Evolutionary conservation across 64 coral and sea anemone genomes (phyloP), one percentile per base, ranked within the genome.

Genomic region (Astreopora myriophthalma): DNA sequence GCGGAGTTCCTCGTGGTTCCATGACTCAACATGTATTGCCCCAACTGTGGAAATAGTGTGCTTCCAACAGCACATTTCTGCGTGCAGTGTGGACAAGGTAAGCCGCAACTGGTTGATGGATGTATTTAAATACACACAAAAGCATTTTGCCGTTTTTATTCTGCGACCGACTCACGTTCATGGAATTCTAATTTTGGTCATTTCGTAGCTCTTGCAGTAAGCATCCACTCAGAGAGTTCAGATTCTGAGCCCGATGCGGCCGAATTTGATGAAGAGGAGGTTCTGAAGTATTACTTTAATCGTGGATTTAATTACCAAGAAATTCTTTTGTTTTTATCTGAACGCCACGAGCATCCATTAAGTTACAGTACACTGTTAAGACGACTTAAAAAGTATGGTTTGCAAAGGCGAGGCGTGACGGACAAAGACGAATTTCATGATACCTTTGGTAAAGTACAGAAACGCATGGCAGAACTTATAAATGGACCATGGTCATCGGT

Each of bases 201-300:
- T n/a, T n/a, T n/a, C n/a, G n/a, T n/a, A n/a, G n/a, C n/a, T n/a
- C n/a, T n/a, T n/a, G n/a, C n/a, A n/a, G n/a, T n/a, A n/a, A n/a
- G n/a, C n/a, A n/a, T n/a, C n/a, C n/a, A n/a, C n/a, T 38, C 40
- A 25, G 42, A 79, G 10, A 48, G 51, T 27, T 44, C 38, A 49
- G 20, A 24, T 5, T 3, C 5, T 30, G 20, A 30, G 3, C 17
- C 8, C 27, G 75, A 79, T 3, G 83, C 66, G 10, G 61, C 23
- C 14, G 42, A 28, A 13, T 86, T 86, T 69, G 19, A 86, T 31
- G 26, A 40, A 40, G 82, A 86, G 29, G 82, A 86, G 28, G 82
- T 86, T 20, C 25, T 86, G 14, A 86, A 9, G 55, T 86, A 86
- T 24, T 86, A 66, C 34, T 86, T 86, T 34, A n/a, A 60, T 62